phyloP scores from a whole-genome alignment of 2,797 vertebrate genomes.

The Ctenochaetus hawaiiensis region DNA sequence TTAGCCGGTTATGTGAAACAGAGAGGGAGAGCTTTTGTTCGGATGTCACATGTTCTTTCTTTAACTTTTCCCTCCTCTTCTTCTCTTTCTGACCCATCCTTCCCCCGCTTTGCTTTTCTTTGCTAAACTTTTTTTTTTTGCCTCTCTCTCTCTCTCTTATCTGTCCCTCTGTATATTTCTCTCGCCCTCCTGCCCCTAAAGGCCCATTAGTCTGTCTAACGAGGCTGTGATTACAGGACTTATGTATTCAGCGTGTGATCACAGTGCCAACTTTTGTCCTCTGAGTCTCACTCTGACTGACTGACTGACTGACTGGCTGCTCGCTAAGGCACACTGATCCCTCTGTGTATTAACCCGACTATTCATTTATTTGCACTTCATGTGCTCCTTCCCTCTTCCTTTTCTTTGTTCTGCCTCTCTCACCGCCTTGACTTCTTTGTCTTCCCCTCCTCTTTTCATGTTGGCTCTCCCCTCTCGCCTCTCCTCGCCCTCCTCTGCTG shows the following conservation, averaged over 20 bases:
- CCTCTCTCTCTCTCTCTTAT: conserved; percentile 2
- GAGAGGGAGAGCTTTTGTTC: conserved; percentile 40
- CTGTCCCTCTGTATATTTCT: conserved; percentile 23
- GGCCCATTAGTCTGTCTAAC: conserved; percentile 73
- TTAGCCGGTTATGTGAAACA: conserved; percentile 21
- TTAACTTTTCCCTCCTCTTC: background rate
- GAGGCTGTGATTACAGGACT: conserved; percentile 71
- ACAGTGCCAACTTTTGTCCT: conserved; percentile 64
- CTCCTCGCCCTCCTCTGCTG: background rate
- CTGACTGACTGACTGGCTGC: conserved; percentile 56
- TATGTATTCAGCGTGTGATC: conserved; percentile 69
- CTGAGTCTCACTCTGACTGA: conserved; percentile 29
- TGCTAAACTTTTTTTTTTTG: conserved; percentile 26
- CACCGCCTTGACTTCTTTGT: background rate
- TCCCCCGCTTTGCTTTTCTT: conserved; percentile 20
- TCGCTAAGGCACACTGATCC: conserved; percentile 58
- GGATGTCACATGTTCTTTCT: conserved; percentile 34
- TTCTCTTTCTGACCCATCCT: conserved; percentile 30
- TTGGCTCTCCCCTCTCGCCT: conserved; percentile 16
- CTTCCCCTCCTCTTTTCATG: conserved; percentile 18
- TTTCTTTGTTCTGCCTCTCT: conserved; percentile 11
- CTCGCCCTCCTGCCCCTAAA: conserved; percentile 37
- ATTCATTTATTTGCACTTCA: conserved; percentile 63
- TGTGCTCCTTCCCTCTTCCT: conserved; percentile 29
- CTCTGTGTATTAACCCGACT: conserved; percentile 38